Evolutionary conservation across 1,140 invertebrate species (phyloP), one percentile per base, ranked within the genome.

Genomic region (Harlomillsia oculata): DNA sequence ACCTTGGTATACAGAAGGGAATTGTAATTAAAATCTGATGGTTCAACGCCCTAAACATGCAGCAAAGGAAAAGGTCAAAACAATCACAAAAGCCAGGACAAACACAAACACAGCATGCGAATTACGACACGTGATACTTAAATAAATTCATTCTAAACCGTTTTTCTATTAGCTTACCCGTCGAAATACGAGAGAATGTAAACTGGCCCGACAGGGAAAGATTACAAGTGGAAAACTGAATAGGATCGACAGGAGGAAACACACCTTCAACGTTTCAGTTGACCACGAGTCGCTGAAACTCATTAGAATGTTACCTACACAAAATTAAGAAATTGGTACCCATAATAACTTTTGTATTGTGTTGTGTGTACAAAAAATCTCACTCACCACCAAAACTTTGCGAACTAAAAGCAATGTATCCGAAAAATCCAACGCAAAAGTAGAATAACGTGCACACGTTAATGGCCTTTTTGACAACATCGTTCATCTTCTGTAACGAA

Each of bases 201-300:
- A 74, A 72, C 90, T 94, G 5, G 87, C 87, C 57, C 95, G 74
- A 70, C 93, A 97, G 9, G 95, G 94, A 74, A 96, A 97, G 69
- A 98, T 89, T 51, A 96, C 89, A 49, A 98, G 76, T 11, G 94
- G 95, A 75, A 97, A 96, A 70, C 90, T 95, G 67, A 96, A 86
- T 18, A 90, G 89, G 34, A 97, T 80, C 0, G 92, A 97, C 41
- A 96, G 74, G 1, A 97, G 84, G 77, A 98, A 97, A 26, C 90
- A 89, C 60, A 96, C 75, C 76, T 94, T 92, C 59, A 95, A 90
- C 26, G 88, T 74, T 72, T 92, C 85, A 61, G 87, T 89, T 26
- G 82, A 77, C 59, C 86, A 72, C 16, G 87, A 85, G 5, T 83
- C 79, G 30, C 82, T 79, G 66, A 97, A 82, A 69, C 83, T 87